Evolutionary conservation across 2,888 invertebrate species (phyloP).

Genomic region (Synanthedon vespiformis): DNA sequence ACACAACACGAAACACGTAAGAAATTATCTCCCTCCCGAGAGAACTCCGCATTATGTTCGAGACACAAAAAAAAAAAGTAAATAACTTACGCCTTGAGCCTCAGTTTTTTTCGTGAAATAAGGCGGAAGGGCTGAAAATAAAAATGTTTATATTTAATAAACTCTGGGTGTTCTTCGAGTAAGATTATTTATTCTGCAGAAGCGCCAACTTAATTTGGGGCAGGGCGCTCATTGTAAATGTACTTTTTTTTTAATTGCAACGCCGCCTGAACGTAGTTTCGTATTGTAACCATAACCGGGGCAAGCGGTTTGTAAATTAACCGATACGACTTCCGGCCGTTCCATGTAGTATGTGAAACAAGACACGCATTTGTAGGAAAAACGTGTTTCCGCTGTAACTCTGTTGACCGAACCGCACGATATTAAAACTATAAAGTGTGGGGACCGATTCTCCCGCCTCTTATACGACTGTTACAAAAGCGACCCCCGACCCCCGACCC

Average conservation of each 20-base stretch:
- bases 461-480: neutral
- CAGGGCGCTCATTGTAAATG: slow-evolving; percentile 10
- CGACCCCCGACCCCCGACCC: neutral
- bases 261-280: neutral
- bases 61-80: slow-evolving; percentile 46
- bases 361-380: slow-evolving; percentile 47
- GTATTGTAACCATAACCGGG: neutral
- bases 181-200: slow-evolving; percentile 10
- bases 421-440: slow-evolving; percentile 68
- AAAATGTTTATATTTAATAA: slow-evolving; percentile 40
- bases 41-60: slow-evolving; percentile 35
- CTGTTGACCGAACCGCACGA: slow-evolving; percentile 44
- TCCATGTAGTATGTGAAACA: slow-evolving; percentile 19
- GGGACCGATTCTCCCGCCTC: slow-evolving; percentile 38
- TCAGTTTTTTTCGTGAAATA: slow-evolving; percentile 34
- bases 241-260: neutral
- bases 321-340: slow-evolving; percentile 20
- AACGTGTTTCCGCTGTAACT: slow-evolving; percentile 45
- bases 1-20: slow-evolving; percentile 51
- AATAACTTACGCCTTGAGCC: slow-evolving; percentile 47
- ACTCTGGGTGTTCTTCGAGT: slow-evolving; percentile 5
- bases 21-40: slow-evolving; percentile 55
- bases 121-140: slow-evolving; percentile 36
- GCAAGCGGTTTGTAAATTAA: slow-evolving; percentile 19
- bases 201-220: slow-evolving; percentile 14